Evolutionary conservation across 2,888 invertebrate genomes (phyloP), one percentile per base, ranked within the genome.

Genomic region (Epirrhoe alternata): DNA sequence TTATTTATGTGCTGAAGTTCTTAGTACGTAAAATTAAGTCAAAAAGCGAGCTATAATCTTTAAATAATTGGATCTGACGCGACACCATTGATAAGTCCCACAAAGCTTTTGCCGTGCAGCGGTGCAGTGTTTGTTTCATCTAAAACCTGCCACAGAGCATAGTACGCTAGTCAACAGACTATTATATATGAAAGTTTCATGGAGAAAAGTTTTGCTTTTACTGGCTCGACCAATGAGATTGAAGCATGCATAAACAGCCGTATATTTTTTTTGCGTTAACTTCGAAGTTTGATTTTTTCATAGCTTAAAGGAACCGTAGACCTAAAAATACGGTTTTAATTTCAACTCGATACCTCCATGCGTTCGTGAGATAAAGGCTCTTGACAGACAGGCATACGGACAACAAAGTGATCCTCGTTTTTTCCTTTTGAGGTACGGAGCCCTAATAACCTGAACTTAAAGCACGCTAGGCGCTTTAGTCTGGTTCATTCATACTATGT

Each of bases 21-120:
- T 17, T n/a, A 17, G n/a, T 24, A 31, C 0, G 24, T 24, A 24
- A 24, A 38, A 58, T 14, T 49, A 58, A 17, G 53, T 59, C 60
- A 64, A 51, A 59, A 45, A 49, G 64, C 54, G 50, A 49, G 30
- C 38, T 60, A 35, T 50, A 59, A 64, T 50, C 59, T 64, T 60
- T 49, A n/a, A 54, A 55, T 64, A 60, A 65, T 60, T 51, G 4
- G 30, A 49, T 14, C 14, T 24, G 45, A 56, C 50, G 49, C 50
- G 33, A 55, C 56, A 35, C 64, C 45, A 60, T 58, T 64, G 54
- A 31, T 51, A 31, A 42, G 55, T 45, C 10, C 47, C 45, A 60
- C 64, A 56, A 52, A 56, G 56, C 60, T 64, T 38, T 53, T n/a
- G 38, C 16, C 49, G 54, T 65, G 45, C 59, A n/a, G n/a, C n/a